Evolutionary conservation across 1,140 invertebrate species (phyloP).

Genomic region (Calephelis virginiensis): DNA sequence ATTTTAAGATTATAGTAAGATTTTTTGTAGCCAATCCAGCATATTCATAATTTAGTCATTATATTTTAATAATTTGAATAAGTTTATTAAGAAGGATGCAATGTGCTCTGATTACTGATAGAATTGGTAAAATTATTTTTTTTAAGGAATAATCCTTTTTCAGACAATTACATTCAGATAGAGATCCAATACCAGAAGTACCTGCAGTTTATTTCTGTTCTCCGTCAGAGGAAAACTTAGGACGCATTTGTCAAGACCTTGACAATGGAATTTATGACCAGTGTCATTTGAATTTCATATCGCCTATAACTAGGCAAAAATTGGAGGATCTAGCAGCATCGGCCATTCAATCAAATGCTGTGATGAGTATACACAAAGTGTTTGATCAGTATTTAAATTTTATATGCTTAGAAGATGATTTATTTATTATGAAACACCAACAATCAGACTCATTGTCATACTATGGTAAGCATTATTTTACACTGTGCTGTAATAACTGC

Average conservation of each 20-base stretch:
- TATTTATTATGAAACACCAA: slow-evolving; percentile 96
- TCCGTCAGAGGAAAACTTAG: slow-evolving; percentile 98
- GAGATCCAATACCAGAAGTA: slow-evolving; percentile 98
- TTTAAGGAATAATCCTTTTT: slow-evolving; percentile 33
- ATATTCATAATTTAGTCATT: too few relatives aligned
- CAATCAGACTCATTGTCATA: slow-evolving; percentile 94
- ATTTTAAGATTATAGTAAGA: too few relatives aligned
- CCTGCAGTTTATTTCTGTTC: slow-evolving; percentile 99
- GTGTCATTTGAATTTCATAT: slow-evolving; percentile 99
- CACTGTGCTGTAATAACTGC: background rate
- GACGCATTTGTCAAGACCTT: slow-evolving; percentile 95
- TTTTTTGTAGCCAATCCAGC: too few relatives aligned
- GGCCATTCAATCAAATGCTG: slow-evolving; percentile 92
- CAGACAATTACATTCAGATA: slow-evolving; percentile 94
- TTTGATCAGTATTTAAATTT: slow-evolving; percentile 99
- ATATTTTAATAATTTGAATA: too few relatives aligned
- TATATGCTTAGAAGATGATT: slow-evolving; percentile 98
- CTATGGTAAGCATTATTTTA: slow-evolving; percentile 83
- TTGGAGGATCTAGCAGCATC: slow-evolving; percentile 97
- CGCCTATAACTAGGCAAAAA: slow-evolving; percentile 95
- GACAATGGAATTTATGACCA: slow-evolving; percentile 95
- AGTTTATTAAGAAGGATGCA: too few relatives aligned
- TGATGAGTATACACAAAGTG: slow-evolving; percentile 95
- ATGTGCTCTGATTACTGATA: too few relatives aligned
- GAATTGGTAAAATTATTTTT: too few relatives aligned